Percentiles rank a stretch among this genome's conserved stretches.
Conservation (phyloP, 2,797 vertebrate genomes). For the Malurus splendens region DNA sequence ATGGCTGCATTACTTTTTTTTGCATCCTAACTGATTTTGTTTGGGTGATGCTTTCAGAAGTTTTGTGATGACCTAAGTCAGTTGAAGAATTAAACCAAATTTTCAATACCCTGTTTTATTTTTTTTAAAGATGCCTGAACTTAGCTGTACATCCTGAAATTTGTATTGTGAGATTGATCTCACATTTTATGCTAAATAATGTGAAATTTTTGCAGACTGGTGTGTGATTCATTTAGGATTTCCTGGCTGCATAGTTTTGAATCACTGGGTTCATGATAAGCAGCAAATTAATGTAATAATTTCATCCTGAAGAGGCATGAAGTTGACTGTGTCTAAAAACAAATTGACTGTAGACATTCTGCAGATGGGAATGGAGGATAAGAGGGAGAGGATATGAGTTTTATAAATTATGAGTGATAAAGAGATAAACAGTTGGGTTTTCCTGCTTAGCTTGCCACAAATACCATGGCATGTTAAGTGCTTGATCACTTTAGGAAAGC, state of each 20-base stretch:
- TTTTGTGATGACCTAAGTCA: neutral
- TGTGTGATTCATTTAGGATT: neutral
- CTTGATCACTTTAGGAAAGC: neutral
- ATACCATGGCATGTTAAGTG: neutral
- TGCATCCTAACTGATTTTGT: neutral
- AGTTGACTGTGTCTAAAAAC: neutral
- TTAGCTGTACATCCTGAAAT: neutral
- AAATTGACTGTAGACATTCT: neutral
- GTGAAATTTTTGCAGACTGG: neutral
- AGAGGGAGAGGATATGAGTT: neutral
- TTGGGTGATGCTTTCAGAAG: neutral
- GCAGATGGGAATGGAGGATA: neutral
- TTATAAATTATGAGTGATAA: neutral
- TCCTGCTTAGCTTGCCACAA: neutral
- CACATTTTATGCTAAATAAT: neutral
- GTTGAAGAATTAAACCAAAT: neutral
- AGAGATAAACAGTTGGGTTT: neutral
- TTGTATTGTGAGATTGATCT: neutral
- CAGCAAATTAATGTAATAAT: neutral
- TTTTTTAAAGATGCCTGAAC: neutral
- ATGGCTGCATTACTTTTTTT: neutral
- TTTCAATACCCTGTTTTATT: neutral
- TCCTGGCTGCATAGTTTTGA: slow-evolving; percentile 2
- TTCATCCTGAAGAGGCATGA: neutral
- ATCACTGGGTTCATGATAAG: neutral